Conservation (phyloP, 2,888 invertebrate genomes). For the Dorcus parallelipipedus region DNA sequence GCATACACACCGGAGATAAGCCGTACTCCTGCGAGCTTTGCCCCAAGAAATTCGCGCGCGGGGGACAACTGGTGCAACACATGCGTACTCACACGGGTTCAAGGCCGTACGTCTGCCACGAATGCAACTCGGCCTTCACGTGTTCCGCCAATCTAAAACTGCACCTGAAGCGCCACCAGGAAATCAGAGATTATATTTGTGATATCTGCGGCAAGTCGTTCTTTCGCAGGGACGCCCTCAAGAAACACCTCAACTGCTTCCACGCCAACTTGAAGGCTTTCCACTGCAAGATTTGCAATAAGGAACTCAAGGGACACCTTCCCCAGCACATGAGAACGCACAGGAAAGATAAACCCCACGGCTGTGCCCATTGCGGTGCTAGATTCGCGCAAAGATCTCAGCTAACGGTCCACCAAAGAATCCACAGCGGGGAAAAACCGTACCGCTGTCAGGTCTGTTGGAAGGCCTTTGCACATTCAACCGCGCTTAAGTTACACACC, state of each 20-base stretch:
- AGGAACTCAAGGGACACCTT: constrained; percentile 74
- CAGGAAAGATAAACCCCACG: constrained; percentile 70
- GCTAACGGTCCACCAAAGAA: constrained; percentile 76
- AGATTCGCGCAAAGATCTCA: constrained; percentile 82
- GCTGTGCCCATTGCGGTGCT: constrained; percentile 74
- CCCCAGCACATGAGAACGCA: constrained; percentile 82
- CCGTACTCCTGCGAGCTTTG: constrained; percentile 64
- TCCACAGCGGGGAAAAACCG: constrained; percentile 81
- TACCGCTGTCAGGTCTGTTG: constrained; percentile 79
- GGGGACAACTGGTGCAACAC: constrained; percentile 74
- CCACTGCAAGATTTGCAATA: constrained; percentile 77
- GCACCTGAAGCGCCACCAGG: constrained; percentile 68
- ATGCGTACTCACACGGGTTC: constrained; percentile 69
- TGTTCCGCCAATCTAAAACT: constrained; percentile 60
- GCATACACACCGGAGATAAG: constrained; percentile 69
- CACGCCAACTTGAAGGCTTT: constrained; percentile 73
- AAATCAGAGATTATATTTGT: constrained; percentile 73
- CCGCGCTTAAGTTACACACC: constrained; percentile 79
- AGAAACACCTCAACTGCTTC: constrained; percentile 71
- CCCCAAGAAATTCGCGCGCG: constrained; percentile 65
- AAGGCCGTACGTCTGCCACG: constrained; percentile 68
- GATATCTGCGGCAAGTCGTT: constrained; percentile 79
- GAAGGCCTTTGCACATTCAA: constrained; percentile 79
- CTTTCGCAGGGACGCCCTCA: constrained; percentile 68
- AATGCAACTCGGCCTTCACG: constrained; percentile 70